A percentile compares a stretch with the other conserved stretches of the same genome.
These are phyloP conservation scores for Holothuria leucospilota DNA, from an alignment of 53 echinoderm and acorn worm species.

Conservation along the genomic window DNA sequence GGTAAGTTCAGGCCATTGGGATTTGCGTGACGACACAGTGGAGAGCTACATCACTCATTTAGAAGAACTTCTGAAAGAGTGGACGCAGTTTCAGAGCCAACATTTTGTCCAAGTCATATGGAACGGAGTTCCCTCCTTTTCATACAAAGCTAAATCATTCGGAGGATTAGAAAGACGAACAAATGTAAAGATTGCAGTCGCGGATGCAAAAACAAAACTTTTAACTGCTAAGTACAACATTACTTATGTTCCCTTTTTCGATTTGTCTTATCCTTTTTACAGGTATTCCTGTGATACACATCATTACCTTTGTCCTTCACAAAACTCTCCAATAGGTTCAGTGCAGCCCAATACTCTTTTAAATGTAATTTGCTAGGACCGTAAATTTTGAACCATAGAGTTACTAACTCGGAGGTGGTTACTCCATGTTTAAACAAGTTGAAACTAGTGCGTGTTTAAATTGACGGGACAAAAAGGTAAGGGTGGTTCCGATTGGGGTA, in stretches of 20 bases:
- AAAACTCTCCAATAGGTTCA: background rate
- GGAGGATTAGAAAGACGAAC: conserved; percentile 20
- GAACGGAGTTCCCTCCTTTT: conserved; percentile 27
- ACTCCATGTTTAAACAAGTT: too few relatives aligned
- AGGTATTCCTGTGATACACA: conserved; percentile 18
- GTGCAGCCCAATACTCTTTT: conserved; percentile 9
- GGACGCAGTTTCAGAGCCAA: background rate
- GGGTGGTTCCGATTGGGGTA: too few relatives aligned
- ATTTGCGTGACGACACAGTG: conserved; percentile 16
- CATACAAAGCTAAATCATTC: background rate
- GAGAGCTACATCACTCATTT: background rate
- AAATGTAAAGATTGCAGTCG: conserved; percentile 27
- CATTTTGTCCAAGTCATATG: background rate
- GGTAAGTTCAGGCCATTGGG: conserved; percentile 32
- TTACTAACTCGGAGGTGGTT: too few relatives aligned
- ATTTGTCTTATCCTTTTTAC: conserved; percentile 16
- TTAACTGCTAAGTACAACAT: conserved; percentile 2
- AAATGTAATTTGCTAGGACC: background rate
- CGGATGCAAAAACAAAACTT: background rate
- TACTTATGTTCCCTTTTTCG: conserved; percentile 25
- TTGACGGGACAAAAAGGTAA: too few relatives aligned
- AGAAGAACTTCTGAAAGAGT: background rate
- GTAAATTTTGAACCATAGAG: too few relatives aligned
- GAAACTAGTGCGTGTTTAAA: too few relatives aligned
- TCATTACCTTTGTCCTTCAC: conserved; percentile 10